Evolutionary conservation across 1,140 invertebrate genomes (phyloP).

Genomic region (Macrosteles quadrilineatus): DNA sequence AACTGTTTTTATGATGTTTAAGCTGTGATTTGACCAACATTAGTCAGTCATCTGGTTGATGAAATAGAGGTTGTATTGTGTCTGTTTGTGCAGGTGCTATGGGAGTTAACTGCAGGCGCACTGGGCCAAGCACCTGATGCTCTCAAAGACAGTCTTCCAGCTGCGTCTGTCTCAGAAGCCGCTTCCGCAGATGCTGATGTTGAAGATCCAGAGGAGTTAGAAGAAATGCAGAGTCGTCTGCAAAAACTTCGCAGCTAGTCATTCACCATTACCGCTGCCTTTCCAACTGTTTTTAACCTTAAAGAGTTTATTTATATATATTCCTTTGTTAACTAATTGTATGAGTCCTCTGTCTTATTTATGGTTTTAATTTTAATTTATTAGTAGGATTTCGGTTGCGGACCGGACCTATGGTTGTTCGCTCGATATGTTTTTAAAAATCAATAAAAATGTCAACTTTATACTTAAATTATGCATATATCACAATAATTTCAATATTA

Average conservation of each 20-base stretch:
- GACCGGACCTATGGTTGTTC: no score
- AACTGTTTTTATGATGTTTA: no score
- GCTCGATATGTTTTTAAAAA: no score
- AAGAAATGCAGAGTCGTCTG: slow-evolving; percentile 82
- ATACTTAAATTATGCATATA: no score
- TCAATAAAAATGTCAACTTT: no score
- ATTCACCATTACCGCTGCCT: not conserved
- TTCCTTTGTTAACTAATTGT: not conserved
- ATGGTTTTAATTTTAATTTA: not conserved
- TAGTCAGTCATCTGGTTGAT: no score
- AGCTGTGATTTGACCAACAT: no score
- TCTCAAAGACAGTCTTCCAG: slow-evolving; percentile 59
- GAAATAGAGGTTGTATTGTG: no score
- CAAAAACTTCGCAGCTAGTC: slow-evolving; percentile 66
- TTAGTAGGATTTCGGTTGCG: not conserved
- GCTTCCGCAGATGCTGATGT: slow-evolving; percentile 57
- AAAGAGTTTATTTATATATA: not conserved
- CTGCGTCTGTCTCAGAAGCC: slow-evolving; percentile 58
- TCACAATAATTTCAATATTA: no score
- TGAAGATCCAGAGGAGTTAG: slow-evolving; percentile 76
- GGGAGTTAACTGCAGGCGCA: slow-evolving; percentile 92
- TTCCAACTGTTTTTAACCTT: not conserved
- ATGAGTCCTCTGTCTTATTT: not conserved
- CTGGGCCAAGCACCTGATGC: slow-evolving; percentile 83
- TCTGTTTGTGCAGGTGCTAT: slow-evolving; percentile 68